phyloP scores from a whole-genome alignment of 2,888 invertebrate genomes.

The Lissonota sp. region DNA sequence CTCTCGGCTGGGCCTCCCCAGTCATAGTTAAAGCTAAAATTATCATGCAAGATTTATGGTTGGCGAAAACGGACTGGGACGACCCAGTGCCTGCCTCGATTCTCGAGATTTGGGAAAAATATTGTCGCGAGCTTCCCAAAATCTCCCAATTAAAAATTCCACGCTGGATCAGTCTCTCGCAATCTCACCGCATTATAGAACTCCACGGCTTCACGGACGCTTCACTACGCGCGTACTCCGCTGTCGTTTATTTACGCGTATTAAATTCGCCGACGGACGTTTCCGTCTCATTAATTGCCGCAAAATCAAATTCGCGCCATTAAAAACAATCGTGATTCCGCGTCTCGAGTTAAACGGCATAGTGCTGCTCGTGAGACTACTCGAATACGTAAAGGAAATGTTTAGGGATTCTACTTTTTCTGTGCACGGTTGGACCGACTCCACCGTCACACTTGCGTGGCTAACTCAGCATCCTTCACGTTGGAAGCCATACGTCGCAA shows the following conservation, averaged over 20 bases:
- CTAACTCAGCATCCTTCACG: conserved; percentile 62
- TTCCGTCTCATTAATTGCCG: neutral
- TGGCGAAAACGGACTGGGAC: conserved; percentile 13
- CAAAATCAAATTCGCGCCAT: conserved; percentile 21
- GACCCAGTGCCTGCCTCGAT: neutral
- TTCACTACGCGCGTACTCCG: conserved; percentile 14
- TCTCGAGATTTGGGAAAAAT: conserved; percentile 3
- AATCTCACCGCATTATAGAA: neutral
- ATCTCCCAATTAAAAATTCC: neutral
- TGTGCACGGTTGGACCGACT: conserved; percentile 65
- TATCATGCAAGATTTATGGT: conserved; percentile 24
- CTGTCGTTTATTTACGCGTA: conserved; percentile 14
- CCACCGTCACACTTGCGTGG: conserved; percentile 69
- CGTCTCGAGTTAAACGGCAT: conserved; percentile 23
- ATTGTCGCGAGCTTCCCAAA: neutral
- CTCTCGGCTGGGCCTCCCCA: conserved; percentile 27
- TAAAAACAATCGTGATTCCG: conserved; percentile 23
- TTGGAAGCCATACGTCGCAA: conserved; percentile 69
- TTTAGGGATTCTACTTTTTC: neutral
- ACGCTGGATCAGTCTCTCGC: conserved; percentile 5
- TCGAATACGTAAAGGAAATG: conserved; percentile 27
- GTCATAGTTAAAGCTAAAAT: conserved; percentile 23
- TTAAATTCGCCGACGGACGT: neutral
- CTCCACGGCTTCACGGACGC: conserved; percentile 27
- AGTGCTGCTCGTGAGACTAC: conserved; percentile 18